A percentile compares a stretch with the other conserved stretches of the same genome.
Conservation (phyloP, 2,113 vertebrate species). For the Rhynchomys soricoides region DNA sequence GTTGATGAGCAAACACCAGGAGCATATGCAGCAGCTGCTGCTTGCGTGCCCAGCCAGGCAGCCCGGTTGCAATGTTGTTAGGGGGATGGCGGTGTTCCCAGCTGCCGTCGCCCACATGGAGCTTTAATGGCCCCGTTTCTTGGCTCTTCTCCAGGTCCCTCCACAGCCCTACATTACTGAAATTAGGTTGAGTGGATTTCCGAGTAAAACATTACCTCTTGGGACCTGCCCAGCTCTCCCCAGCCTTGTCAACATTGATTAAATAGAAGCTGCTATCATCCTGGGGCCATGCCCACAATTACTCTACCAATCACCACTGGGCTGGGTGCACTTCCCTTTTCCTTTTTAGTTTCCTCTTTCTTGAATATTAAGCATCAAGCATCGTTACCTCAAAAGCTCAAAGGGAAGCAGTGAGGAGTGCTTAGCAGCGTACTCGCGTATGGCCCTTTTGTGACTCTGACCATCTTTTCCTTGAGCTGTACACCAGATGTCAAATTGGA, state of each 20-base stretch:
- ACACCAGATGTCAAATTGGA: conserved; percentile 19
- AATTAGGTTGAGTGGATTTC: conserved; percentile 91
- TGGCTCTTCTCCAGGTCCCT: conserved; percentile 86
- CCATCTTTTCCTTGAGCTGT: conserved; percentile 1
- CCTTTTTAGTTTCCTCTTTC: conserved; percentile 78
- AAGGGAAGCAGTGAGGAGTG: conserved; percentile 60
- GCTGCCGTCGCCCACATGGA: conserved; percentile 78
- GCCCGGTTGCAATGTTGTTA: conserved; percentile 66
- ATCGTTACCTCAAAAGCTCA: conserved; percentile 74
- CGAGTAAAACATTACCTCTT: conserved; percentile 87
- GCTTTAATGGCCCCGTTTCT: conserved; percentile 84
- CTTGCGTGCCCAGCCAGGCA: conserved; percentile 69
- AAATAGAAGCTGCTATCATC: conserved; percentile 86
- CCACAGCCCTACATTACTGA: conserved; percentile 87
- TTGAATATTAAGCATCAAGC: conserved; percentile 82
- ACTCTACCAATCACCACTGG: conserved; percentile 81
- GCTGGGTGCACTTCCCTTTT: conserved; percentile 80
- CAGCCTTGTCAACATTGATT: conserved; percentile 89
- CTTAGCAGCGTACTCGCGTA: not conserved
- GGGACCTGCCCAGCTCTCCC: conserved; percentile 87
- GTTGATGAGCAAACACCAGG: conserved; percentile 71
- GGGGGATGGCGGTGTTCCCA: conserved; percentile 81
- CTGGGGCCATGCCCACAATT: conserved; percentile 84
- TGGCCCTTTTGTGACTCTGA: not conserved
- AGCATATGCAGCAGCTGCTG: conserved; percentile 79